Conservation (phyloP, 1,140 invertebrate species). For the Bombus pyrosoma region DNA sequence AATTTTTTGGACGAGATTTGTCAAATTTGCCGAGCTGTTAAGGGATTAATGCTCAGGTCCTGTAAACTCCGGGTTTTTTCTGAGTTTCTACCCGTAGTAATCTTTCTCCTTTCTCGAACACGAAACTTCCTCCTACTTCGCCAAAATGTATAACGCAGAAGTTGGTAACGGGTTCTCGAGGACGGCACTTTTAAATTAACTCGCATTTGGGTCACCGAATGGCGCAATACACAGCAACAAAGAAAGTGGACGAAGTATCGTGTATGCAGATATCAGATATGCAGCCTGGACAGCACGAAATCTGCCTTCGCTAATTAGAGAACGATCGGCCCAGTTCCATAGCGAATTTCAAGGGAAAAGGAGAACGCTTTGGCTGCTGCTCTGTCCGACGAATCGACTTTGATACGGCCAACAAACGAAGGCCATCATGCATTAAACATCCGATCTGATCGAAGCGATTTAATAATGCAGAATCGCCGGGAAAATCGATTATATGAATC, state of each 20-base stretch:
- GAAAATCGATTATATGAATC: conserved; percentile 1
- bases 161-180: neutral
- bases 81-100: neutral
- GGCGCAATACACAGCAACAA: neutral
- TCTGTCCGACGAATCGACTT: conserved; percentile 16
- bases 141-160: neutral
- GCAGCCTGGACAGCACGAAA: neutral
- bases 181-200: conserved; percentile 16
- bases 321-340: conserved; percentile 32
- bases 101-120: neutral
- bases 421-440: conserved; percentile 42
- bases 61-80: neutral
- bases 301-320: conserved; percentile 8
- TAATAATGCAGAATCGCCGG: conserved; percentile 40
- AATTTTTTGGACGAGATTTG: neutral
- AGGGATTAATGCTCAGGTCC: neutral
- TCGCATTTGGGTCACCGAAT: conserved; percentile 29
- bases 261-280: neutral
- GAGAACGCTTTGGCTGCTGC: neutral
- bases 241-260: neutral
- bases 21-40: neutral
- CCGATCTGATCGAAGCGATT: conserved; percentile 32
- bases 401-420: conserved; percentile 3
- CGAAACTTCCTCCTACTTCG: neutral
- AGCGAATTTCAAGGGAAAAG: neutral